A percentile compares a stretch with the other conserved stretches of the same genome.
Conservation (phyloP, 2,888 invertebrate genomes). For the Maniola hyperantus region DNA sequence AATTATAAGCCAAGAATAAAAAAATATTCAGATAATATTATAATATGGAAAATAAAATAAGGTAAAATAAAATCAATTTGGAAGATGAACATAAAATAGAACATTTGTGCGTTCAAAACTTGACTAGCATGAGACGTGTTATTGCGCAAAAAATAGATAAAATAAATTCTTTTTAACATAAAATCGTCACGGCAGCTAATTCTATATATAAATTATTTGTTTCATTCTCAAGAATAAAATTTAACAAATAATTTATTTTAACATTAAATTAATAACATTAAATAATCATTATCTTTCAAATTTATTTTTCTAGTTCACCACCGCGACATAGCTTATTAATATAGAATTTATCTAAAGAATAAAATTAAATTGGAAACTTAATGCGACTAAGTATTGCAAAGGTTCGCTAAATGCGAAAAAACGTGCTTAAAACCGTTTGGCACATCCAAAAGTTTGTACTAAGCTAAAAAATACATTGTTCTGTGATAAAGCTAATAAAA, state of each 20-base stretch:
- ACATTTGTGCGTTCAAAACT: conserved; percentile 73
- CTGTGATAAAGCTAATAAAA: conserved; percentile 69
- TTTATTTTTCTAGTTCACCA: neutral
- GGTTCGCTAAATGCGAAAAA: conserved; percentile 72
- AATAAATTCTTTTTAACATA: conserved; percentile 40
- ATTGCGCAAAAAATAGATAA: conserved; percentile 68
- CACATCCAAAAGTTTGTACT: conserved; percentile 78
- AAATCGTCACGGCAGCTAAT: conserved; percentile 6
- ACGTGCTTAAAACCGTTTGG: conserved; percentile 75
- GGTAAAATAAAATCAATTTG: conserved; percentile 51
- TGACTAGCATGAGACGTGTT: conserved; percentile 82
- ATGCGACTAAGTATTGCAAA: conserved; percentile 64
- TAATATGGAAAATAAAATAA: conserved; percentile 46
- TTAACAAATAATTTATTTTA: conserved; percentile 5
- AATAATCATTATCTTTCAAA: neutral
- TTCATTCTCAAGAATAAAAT: neutral
- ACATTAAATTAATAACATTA: neutral
- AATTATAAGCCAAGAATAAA: conserved; percentile 57
- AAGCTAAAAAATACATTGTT: conserved; percentile 74
- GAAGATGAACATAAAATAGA: conserved; percentile 51
- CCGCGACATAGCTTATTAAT: conserved; percentile 13
- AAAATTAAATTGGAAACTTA: conserved; percentile 59
- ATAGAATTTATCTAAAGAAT: conserved; percentile 53
- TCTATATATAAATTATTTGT: neutral
- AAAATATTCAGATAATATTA: conserved; percentile 18